These are phyloP conservation scores for Fistularia commersonii DNA, from an alignment of 2,797 vertebrate genomes.

Conservation along the genomic window DNA sequence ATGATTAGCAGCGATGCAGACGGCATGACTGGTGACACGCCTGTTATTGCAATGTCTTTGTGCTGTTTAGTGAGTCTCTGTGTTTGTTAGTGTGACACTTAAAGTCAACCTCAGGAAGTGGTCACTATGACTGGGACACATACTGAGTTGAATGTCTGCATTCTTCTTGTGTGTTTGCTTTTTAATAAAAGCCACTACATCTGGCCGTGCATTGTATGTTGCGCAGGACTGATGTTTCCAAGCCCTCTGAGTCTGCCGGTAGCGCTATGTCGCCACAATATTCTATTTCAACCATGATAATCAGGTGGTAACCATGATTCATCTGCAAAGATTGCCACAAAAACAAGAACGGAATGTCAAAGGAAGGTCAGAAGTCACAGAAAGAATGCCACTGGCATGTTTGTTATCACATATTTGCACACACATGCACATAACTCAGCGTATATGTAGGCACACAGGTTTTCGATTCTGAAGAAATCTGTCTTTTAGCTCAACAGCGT, in stretches of 20 bases:
- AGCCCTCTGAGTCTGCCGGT: too few relatives aligned
- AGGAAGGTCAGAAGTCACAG: constrained; percentile 49
- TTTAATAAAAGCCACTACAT: too few relatives aligned
- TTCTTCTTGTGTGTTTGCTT: neutral
- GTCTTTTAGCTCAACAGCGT: constrained; percentile 4
- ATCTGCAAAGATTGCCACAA: constrained; percentile 21
- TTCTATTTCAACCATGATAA: constrained; percentile 6
- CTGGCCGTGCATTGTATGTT: too few relatives aligned
- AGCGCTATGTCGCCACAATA: too few relatives aligned
- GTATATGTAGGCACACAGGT: neutral
- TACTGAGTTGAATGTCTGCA: neutral
- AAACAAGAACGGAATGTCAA: constrained; percentile 49
- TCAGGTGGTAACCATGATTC: constrained; percentile 25
- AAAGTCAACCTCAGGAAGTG: too few relatives aligned
- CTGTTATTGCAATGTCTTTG: too few relatives aligned
- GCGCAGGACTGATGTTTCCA: too few relatives aligned
- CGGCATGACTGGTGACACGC: too few relatives aligned
- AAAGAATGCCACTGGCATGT: constrained; percentile 53
- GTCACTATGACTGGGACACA: too few relatives aligned
- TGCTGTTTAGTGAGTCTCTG: too few relatives aligned
- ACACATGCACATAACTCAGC: constrained; percentile 10
- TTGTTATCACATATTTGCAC: constrained; percentile 43
- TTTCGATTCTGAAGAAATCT: constrained; percentile 1
- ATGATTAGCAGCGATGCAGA: too few relatives aligned
- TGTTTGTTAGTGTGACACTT: too few relatives aligned